Conservation (phyloP, 2,113 vertebrate genomes). For the Pungitius pungitius region DNA sequence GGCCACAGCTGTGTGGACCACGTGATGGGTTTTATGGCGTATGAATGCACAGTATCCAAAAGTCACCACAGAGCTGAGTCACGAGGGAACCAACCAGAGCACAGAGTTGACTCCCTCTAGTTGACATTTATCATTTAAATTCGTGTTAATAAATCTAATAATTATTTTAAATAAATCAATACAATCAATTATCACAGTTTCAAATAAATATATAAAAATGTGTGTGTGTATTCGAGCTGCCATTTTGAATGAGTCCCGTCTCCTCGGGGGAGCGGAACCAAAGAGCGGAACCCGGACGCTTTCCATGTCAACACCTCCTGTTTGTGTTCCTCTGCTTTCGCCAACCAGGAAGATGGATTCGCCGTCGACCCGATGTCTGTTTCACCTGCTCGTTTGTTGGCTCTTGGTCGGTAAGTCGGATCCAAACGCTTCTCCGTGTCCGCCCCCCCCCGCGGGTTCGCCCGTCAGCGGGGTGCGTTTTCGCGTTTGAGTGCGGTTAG, state of each 20-base stretch:
- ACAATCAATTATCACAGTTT: background rate
- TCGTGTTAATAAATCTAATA: background rate
- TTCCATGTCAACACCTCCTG: conserved; percentile 60
- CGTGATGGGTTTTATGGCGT: background rate
- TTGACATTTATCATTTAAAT: background rate
- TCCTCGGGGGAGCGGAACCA: conserved; percentile 39
- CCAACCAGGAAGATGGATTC: conserved; percentile 82
- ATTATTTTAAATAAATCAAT: background rate
- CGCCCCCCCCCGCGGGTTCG: background rate
- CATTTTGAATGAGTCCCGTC: conserved; percentile 29
- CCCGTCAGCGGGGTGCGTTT: background rate
- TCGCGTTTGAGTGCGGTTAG: background rate
- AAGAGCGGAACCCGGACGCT: conserved; percentile 63
- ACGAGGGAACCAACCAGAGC: background rate
- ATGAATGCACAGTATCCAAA: background rate
- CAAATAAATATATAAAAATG: too few relatives aligned
- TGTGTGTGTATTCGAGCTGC: background rate
- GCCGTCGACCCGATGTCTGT: conserved; percentile 54
- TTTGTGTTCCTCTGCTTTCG: conserved; percentile 63
- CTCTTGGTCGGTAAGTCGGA: conserved; percentile 69
- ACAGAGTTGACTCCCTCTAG: background rate
- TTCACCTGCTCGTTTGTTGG: conserved; percentile 54
- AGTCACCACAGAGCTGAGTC: conserved; percentile 6
- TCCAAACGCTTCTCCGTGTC: fast-evolving
- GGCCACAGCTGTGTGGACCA: background rate